A percentile compares a stretch with the other conserved stretches of the same genome.
phyloP scores from a whole-genome alignment of 2,113 vertebrate species.

The Nothobranchius furzeri region DNA sequence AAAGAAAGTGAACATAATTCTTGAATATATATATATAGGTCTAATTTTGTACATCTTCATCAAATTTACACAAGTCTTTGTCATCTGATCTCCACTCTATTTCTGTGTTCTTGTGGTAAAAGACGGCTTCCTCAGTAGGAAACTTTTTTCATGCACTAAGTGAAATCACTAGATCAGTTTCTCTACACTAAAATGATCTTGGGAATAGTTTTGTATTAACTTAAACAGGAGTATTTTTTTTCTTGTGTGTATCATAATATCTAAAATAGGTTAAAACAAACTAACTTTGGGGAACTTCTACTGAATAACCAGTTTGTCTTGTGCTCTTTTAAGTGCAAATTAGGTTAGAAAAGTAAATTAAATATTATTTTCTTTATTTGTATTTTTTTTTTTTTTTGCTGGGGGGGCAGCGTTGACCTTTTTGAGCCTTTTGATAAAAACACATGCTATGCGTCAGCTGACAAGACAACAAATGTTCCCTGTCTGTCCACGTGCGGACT shows the following conservation, averaged over 20 bases:
- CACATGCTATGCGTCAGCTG: conserved; percentile 15
- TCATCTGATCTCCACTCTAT: too few species aligned
- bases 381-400: conserved; percentile 10
- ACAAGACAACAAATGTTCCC: conserved; percentile 32
- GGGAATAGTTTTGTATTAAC: conserved; percentile 10
- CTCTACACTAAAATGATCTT: conserved; percentile 9
- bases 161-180: neutral
- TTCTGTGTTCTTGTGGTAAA: too few species aligned
- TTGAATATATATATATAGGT: too few species aligned
- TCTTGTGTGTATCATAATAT: conserved; percentile 26
- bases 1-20: too few species aligned
- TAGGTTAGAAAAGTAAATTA: neutral
- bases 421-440: conserved; percentile 6
- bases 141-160: neutral
- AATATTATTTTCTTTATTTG: neutral
- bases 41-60: too few species aligned
- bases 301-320: conserved; percentile 35
- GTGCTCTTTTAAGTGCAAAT: conserved; percentile 55
- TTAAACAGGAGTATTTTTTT: conserved; percentile 9
- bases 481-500: conserved; percentile 10
- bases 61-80: too few species aligned
- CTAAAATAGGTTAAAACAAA: conserved; percentile 41
- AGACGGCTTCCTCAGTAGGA: neutral
- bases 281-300: conserved; percentile 44
- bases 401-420: conserved; percentile 22